Conservation (phyloP, 1,140 invertebrate species). For the Drosophila equinoxialis region DNA sequence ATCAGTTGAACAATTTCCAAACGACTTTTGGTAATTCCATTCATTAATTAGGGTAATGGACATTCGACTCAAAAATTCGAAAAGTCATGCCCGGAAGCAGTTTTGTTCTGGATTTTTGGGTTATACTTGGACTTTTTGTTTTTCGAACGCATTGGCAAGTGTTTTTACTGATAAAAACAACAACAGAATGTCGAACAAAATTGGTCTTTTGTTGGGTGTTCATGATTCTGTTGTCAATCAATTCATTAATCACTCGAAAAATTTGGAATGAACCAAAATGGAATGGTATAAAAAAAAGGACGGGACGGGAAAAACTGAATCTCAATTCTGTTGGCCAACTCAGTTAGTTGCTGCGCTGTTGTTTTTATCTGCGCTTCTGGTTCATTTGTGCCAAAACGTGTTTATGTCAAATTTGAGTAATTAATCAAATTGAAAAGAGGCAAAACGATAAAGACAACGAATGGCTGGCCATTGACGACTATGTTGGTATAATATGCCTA, state of each 20-base stretch:
- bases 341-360: slow-evolving; percentile 16
- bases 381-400: slow-evolving; percentile 74
- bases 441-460: slow-evolving; percentile 14
- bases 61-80: slow-evolving; percentile 1
- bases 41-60: not conserved
- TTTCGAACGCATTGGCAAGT: slow-evolving; percentile 48
- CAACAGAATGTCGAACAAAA: slow-evolving; percentile 30
- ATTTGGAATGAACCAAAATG: not conserved
- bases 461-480: not conserved
- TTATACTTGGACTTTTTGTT: not conserved
- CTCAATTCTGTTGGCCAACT: slow-evolving; percentile 31
- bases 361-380: slow-evolving; percentile 68
- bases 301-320: slow-evolving; percentile 26
- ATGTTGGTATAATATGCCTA: slow-evolving; percentile 29
- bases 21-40: too few species aligned
- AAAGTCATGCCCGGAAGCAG: slow-evolving; percentile 43
- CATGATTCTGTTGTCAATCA: slow-evolving; percentile 56
- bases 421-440: slow-evolving; percentile 64
- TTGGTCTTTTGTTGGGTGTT: slow-evolving; percentile 25
- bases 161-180: slow-evolving; percentile 41
- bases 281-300: not conserved
- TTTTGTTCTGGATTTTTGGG: slow-evolving; percentile 25
- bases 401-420: slow-evolving; percentile 70
- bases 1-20: too few species aligned
- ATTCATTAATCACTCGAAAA: slow-evolving; percentile 63